Base-by-base conservation (phyloP, 2,113 vertebrate species). In the Lethenteron camtschaticum region DNA sequence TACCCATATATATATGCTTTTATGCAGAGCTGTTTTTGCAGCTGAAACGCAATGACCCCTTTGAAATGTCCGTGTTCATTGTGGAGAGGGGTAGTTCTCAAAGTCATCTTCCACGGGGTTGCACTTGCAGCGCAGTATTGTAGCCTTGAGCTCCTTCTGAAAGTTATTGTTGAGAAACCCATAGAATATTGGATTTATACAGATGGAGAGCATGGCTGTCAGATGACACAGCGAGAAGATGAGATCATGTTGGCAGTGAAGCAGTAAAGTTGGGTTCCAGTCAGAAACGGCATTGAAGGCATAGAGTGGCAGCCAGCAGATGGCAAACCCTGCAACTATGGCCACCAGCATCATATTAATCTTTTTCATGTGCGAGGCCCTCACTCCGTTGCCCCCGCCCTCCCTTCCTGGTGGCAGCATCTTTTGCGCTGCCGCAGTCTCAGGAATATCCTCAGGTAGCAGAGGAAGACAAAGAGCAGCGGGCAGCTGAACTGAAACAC, bases 161-260 rank as follows among this genome's bases (percentile, higher is more conserved):
- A 89, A 89, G 73, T 89, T 89, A 75, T 86, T 87, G 76, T 89
- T 89, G 68, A 89, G 82, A 76, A 89, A 87, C 11, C 87, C 87
- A 0, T 89, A 89, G 78, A 87, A 89, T 70, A 89, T 80, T 2
- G 87, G 87, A 75, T 89, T 89, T 73, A 88, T 82, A 2, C 86
- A 88, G 58, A 85, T 86, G 11, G 86, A 89, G 57, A 86, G 84
- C 87, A 89, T 89, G 11, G 86, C 87, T 0, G 83, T 85, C 71
- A 89, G 82, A 76, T 88, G 85, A 70, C 87, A 89, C 68, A 89
- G 82, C 70, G 85, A 80, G 77, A 88, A 89, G 12, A 87, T 71
- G 2, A 87, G 80, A 18, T 89, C 83, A 74, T 89, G 86, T 73
- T 81, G 85, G 77, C 87, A 89, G 5, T 77, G 82, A 55, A 83